These are phyloP conservation scores for Aleiodes sp. DNA, from an alignment of 1,140 invertebrate genomes.

Conservation along the genomic window DNA sequence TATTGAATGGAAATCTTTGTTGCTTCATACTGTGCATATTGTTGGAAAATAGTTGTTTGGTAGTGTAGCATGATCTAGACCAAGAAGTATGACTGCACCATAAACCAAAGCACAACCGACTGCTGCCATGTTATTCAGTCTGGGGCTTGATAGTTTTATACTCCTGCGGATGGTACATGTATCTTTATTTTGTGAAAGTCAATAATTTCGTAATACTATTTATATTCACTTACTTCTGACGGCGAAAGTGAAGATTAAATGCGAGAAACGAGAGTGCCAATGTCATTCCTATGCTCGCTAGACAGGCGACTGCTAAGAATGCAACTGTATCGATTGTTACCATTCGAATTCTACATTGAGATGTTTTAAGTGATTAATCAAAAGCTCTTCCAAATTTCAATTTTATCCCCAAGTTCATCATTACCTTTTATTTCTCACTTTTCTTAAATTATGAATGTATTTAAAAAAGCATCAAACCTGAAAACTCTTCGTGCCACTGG, in stretches of 20 bases:
- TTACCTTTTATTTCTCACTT: too few relatives aligned
- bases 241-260: constrained; percentile 88
- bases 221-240: constrained; percentile 76
- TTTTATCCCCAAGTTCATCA: too few relatives aligned
- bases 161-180: constrained; percentile 66
- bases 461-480: constrained; percentile 43
- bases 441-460: too few relatives aligned
- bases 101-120: constrained; percentile 95
- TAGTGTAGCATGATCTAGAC: constrained; percentile 83
- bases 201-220: constrained; percentile 16
- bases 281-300: constrained; percentile 80
- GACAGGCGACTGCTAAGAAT: constrained; percentile 74
- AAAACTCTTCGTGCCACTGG: constrained; percentile 78
- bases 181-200: constrained; percentile 13
- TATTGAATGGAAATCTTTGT: neutral
- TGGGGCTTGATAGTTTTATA: constrained; percentile 94
- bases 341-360: constrained; percentile 72
- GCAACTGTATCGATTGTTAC: constrained; percentile 79
- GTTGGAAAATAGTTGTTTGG: constrained; percentile 77
- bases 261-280: constrained; percentile 81
- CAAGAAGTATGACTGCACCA: constrained; percentile 88
- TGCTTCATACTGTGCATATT: constrained; percentile 84
- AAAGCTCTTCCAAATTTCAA: too few relatives aligned
- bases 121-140: constrained; percentile 95
- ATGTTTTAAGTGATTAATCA: too few relatives aligned